These are phyloP conservation scores for Eristalis intricaria DNA, from an alignment of 2,888 invertebrate species.

Conservation along the genomic window DNA sequence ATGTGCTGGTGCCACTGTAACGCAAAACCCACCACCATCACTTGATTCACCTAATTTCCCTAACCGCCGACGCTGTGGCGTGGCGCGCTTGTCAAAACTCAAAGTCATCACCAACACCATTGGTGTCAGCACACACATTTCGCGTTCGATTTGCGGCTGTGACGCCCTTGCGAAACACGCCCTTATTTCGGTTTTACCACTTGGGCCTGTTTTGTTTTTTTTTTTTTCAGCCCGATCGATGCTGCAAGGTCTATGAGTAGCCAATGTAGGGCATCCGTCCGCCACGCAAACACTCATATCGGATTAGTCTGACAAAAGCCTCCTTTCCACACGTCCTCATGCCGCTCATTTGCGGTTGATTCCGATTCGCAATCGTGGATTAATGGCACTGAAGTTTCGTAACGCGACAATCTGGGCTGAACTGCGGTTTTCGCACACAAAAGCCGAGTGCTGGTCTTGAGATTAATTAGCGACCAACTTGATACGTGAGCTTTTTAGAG, in stretches of 20 bases:
- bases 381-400: neutral
- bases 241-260: neutral
- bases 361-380: constrained; percentile 8
- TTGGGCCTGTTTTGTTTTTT: neutral
- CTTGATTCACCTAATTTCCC: neutral
- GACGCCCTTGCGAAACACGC: neutral
- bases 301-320: neutral
- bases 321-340: neutral
- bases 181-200: neutral
- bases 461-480: neutral
- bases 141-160: neutral
- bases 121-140: neutral
- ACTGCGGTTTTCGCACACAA: neutral
- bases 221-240: neutral
- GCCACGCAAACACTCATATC: neutral
- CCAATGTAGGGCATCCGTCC: neutral
- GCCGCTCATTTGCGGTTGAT: neutral
- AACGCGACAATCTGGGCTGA: constrained; percentile 9
- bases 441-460: neutral
- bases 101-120: constrained; percentile 8
- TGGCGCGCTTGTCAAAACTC: neutral
- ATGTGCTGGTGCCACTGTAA: neutral
- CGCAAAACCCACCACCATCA: neutral
- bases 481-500: neutral
- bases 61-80: neutral